These are phyloP conservation scores for Periplaneta americana DNA, from an alignment of 1,140 invertebrate species.

Conservation along the genomic window DNA sequence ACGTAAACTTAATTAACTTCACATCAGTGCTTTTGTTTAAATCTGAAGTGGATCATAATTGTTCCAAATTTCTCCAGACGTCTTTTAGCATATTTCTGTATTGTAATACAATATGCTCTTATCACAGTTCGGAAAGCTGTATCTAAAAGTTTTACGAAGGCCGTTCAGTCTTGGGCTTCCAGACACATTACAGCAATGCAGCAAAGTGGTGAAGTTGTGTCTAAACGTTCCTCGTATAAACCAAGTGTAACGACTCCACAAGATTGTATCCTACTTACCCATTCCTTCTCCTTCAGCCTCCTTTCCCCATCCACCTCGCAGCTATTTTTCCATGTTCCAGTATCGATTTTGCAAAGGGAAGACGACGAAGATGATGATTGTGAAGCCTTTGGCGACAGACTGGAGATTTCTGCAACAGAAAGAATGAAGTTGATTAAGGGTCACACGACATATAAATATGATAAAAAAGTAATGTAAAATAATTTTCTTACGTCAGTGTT, in stretches of 20 bases:
- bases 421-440: too few species aligned
- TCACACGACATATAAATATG: too few species aligned
- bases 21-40: too few species aligned
- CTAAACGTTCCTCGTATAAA: background rate
- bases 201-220: background rate
- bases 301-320: background rate
- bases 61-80: background rate
- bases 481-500: too few species aligned
- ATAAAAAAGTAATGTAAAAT: too few species aligned
- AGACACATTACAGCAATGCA: background rate
- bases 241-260: background rate
- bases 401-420: background rate
- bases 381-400: background rate
- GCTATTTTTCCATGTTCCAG: background rate
- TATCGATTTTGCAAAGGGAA: background rate
- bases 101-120: background rate
- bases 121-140: background rate
- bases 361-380: background rate
- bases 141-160: background rate
- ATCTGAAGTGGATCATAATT: background rate
- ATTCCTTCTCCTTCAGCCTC: background rate
- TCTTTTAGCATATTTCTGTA: background rate
- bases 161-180: background rate
- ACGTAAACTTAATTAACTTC: too few species aligned
- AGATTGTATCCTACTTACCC: background rate